Evolutionary conservation across 1,140 invertebrate genomes (phyloP), one percentile per base, ranked within the genome.

Genomic region (Conus ventricosus): DNA sequence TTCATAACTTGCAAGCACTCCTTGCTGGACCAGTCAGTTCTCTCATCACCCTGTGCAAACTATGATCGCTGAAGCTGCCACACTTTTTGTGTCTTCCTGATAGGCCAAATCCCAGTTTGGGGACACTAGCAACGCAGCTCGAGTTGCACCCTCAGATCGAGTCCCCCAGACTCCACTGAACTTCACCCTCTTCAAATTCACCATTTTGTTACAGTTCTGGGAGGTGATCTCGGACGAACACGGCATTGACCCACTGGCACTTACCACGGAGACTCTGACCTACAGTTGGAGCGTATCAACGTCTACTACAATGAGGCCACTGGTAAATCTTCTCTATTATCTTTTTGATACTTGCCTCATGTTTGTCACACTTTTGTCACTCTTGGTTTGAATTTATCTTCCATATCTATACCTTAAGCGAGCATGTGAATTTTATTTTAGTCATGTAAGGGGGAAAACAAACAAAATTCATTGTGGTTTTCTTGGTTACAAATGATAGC

Each of bases 221-320:
- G 98, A 98, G 96, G 97, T 98, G 63, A 98, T 98, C 91, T 98
- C 97, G 67, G 94, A 94, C 84, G 95, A 96, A 90, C 96, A 96
- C 90, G 96, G 96, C 60, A 96, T 96, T 87, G 95, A 96, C 90
- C 96, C 20, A 95, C 95, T 60, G 95, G 95, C n/a, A 92, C 94
- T 10, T 96, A 96, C 90, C 94, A 95, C 87, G 96, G 96, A 20
- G 95, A 96, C 88, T 94, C 94, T 17, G 96, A 96, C 89, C 92
- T 96, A 20, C 96, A 96, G 90, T 89, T 96, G 53, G 96, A 96
- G 91, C 92, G 95, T 87, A 96, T 96, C 88, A 95, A 94, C 91
- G 95, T 96, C 39, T 96, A 96, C 88, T 96, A 95, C 92, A 96
- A 96, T 91, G 95, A 96, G 90, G 96, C 96, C 81, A 92, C 93